Conservation (phyloP, 2,113 vertebrate species). For the Symphodus melops region DNA sequence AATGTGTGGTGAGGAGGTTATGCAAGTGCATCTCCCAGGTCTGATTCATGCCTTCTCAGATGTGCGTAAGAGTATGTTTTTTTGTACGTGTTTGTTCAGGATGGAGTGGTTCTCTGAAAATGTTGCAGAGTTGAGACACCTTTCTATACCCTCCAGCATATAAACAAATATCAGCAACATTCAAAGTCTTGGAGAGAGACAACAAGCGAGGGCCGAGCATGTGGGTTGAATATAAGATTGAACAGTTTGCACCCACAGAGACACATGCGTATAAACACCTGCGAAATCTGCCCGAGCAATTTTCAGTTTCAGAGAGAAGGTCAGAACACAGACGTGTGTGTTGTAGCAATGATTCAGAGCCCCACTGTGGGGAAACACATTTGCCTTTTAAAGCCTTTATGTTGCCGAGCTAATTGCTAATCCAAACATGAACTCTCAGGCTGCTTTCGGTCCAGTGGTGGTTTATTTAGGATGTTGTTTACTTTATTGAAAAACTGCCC, state of each 20-base stretch:
- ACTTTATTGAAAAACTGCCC: constrained; percentile 12
- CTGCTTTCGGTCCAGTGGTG: constrained; percentile 21
- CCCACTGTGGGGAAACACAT: constrained; percentile 49
- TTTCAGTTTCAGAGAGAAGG: constrained; percentile 57
- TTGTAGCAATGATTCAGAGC: constrained; percentile 50
- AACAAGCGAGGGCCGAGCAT: constrained; percentile 47
- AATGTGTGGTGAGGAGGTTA: constrained; percentile 67
- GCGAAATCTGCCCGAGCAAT: constrained; percentile 43
- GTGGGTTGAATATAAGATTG: constrained; percentile 61
- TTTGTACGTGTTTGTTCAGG: constrained; percentile 49
- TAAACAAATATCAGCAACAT: constrained; percentile 60
- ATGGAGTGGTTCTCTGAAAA: constrained; percentile 47
- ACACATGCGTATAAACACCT: constrained; percentile 55
- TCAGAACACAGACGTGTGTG: constrained; percentile 49
- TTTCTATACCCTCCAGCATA: constrained; percentile 50
- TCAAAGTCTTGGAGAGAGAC: constrained; percentile 68
- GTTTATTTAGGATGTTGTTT: constrained; percentile 17
- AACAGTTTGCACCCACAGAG: constrained; percentile 61
- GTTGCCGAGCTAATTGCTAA: constrained; percentile 56
- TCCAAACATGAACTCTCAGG: constrained; percentile 44
- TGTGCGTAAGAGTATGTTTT: constrained; percentile 44
- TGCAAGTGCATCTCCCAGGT: constrained; percentile 62
- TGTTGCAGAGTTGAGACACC: constrained; percentile 53
- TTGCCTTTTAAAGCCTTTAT: constrained; percentile 53
- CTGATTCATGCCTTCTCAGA: constrained; percentile 74